phyloP scores from a whole-genome alignment of 2,797 vertebrate species.

The Chelonia mydas region DNA sequence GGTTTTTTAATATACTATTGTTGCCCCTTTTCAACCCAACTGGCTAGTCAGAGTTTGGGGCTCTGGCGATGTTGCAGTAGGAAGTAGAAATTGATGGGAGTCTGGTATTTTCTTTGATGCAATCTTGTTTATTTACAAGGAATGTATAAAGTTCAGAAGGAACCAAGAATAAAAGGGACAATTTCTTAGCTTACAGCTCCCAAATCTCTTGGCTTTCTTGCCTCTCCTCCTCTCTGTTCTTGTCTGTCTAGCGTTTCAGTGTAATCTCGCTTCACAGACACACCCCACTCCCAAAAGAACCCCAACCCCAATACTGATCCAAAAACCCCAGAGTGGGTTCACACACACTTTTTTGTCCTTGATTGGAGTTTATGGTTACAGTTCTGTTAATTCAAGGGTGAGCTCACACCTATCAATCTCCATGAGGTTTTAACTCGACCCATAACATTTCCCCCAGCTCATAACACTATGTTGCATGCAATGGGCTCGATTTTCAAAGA shows the following conservation, averaged over 20 bases:
- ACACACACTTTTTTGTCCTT: not conserved
- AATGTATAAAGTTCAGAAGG: not conserved
- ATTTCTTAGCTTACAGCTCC: not conserved
- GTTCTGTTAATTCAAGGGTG: not conserved
- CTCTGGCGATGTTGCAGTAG: not conserved
- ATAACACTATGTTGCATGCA: not conserved
- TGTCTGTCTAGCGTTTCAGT: not conserved
- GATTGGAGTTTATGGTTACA: not conserved
- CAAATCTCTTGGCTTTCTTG: not conserved
- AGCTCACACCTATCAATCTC: not conserved
- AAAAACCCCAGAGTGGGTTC: not conserved
- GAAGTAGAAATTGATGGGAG: not conserved
- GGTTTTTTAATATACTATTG: not conserved
- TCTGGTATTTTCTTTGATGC: not conserved
- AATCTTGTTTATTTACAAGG: not conserved
- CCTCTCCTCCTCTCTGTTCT: not conserved
- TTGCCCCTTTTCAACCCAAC: not conserved
- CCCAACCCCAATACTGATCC: not conserved
- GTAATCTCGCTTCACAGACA: not conserved
- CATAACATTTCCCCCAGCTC: not conserved
- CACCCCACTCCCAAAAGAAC: not conserved
- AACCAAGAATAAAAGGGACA: not conserved
- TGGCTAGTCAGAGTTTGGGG: not conserved
- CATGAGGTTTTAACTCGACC: not conserved
- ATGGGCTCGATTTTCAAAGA: slow-evolving; percentile 3